Percentiles rank a stretch among this genome's conserved stretches.
These are phyloP conservation scores for Hoplodrina blanda DNA, from an alignment of 2,888 invertebrate genomes.

Conservation along the genomic window DNA sequence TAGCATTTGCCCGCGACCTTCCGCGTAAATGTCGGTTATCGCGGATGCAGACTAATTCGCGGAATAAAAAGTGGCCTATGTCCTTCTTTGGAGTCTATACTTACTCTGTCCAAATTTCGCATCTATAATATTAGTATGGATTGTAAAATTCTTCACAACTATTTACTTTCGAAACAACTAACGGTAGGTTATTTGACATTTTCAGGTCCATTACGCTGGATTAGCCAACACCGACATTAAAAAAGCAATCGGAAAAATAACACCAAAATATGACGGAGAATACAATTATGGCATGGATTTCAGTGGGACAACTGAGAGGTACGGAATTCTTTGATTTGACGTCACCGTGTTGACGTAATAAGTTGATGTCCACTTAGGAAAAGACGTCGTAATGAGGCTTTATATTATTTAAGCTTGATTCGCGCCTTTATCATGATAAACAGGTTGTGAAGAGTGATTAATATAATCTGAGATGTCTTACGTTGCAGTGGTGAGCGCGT, in stretches of 20 bases:
- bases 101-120: too few species aligned
- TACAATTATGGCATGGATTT: constrained; percentile 79
- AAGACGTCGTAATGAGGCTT: not conserved
- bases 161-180: not conserved
- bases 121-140: too few species aligned
- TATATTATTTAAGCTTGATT: too few species aligned
- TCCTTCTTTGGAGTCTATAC: too few species aligned
- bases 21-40: too few species aligned
- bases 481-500: constrained; percentile 84
- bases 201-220: constrained; percentile 54
- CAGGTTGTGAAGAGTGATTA: not conserved
- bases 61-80: too few species aligned
- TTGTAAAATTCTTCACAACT: not conserved
- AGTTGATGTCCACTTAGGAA: not conserved
- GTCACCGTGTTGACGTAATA: too few species aligned
- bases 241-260: constrained; percentile 67
- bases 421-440: not conserved
- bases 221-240: constrained; percentile 70
- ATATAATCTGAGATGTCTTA: not conserved
- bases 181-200: not conserved
- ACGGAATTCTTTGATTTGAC: constrained; percentile 11
- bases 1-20: too few species aligned
- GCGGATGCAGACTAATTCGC: too few species aligned
- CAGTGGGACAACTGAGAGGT: constrained; percentile 78
- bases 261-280: constrained; percentile 28